Conservation (phyloP, 2,113 vertebrate genomes). For the Dipodomys stephensi region DNA sequence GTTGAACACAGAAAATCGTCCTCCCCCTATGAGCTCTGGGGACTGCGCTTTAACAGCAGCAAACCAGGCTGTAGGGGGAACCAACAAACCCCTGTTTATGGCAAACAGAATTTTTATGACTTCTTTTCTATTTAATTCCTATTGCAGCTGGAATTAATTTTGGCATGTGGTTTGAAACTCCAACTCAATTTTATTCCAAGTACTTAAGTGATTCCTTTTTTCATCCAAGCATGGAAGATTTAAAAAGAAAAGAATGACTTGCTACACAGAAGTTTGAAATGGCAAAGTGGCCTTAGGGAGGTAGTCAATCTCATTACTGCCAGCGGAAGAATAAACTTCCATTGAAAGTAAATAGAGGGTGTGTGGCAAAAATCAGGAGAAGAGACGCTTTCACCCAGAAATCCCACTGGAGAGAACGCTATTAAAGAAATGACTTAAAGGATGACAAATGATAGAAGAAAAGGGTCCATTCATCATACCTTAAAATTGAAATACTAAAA, state of each 20-base stretch:
- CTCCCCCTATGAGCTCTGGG: neutral
- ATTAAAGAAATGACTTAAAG: neutral
- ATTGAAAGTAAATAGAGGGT: neutral
- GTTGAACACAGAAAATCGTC: neutral
- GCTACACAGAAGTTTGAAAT: neutral
- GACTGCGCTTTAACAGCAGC: constrained; percentile 26
- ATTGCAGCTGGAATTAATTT: constrained; percentile 73
- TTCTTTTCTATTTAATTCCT: constrained; percentile 63
- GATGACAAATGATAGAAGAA: neutral
- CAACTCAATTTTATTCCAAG: constrained; percentile 72
- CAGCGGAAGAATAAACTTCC: neutral
- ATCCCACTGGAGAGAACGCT: neutral
- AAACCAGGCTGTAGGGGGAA: neutral
- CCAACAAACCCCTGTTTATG: constrained; percentile 64
- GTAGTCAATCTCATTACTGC: neutral
- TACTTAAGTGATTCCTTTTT: constrained; percentile 54
- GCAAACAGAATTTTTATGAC: constrained; percentile 66
- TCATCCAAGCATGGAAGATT: constrained; percentile 19
- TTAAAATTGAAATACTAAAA: neutral
- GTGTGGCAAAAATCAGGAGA: neutral
- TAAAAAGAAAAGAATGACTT: constrained; percentile 48
- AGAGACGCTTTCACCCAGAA: neutral
- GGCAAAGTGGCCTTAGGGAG: neutral
- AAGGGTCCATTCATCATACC: neutral
- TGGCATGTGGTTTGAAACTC: constrained; percentile 60